Evolutionary conservation across 2,797 vertebrate species (phyloP).

Genomic region (Acomys russatus): DNA sequence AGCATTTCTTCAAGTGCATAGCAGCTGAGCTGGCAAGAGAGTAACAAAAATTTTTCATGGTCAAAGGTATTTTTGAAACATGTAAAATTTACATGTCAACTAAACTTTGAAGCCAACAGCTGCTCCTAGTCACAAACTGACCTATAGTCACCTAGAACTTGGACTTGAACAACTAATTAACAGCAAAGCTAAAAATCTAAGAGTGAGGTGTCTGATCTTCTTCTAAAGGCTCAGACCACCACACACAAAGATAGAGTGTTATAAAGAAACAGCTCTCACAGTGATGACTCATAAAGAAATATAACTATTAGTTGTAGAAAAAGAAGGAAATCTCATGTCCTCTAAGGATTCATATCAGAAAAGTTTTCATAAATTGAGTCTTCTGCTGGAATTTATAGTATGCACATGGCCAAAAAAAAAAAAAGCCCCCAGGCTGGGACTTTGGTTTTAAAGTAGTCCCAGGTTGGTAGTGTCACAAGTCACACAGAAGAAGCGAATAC

Average conservation of each 20-base stretch:
- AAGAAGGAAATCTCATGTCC: not conserved
- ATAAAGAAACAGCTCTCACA: not conserved
- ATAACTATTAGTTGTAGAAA: not conserved
- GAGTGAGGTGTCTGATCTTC: not conserved
- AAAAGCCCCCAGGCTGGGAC: not conserved
- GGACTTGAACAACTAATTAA: not conserved
- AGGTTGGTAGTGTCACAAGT: not conserved
- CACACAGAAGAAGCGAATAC: not conserved
- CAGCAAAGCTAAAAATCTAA: not conserved
- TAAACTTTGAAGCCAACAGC: slow-evolving; percentile 42
- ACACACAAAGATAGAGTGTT: not conserved
- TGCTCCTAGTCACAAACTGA: not conserved
- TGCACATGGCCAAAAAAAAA: not conserved
- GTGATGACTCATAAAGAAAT: not conserved
- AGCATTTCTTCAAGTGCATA: slow-evolving; percentile 35
- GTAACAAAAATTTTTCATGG: not conserved
- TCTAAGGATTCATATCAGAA: slow-evolving; percentile 27
- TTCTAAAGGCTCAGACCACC: not conserved
- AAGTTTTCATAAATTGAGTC: not conserved
- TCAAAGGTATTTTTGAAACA: slow-evolving; percentile 36
- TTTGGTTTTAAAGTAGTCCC: slow-evolving; percentile 34
- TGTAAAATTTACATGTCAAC: not conserved
- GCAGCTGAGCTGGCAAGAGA: slow-evolving; percentile 16
- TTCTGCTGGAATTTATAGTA: slow-evolving; percentile 24
- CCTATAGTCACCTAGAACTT: not conserved